Percentiles rank a stretch among this genome's conserved stretches.
Evolutionary conservation across 2,888 invertebrate species (phyloP).

Genomic region (Aromia moschata): DNA sequence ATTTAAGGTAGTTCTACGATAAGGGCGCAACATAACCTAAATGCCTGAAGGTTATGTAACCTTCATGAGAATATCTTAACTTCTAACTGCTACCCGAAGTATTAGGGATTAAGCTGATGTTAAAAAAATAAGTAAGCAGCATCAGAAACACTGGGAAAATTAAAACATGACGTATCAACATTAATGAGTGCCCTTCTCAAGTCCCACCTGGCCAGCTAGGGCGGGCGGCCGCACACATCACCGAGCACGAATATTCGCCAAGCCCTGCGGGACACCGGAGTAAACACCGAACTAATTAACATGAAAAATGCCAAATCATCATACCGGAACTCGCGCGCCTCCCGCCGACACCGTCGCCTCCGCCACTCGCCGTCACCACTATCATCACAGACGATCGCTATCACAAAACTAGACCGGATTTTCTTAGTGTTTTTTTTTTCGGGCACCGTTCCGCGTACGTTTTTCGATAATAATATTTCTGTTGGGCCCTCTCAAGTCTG

Average conservation of each 20-base stretch:
- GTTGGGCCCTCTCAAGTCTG: constrained; percentile 53
- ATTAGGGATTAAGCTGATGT: too few relatives aligned
- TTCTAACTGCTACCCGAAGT: too few relatives aligned
- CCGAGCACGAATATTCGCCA: constrained; percentile 13
- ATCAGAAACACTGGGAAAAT: too few relatives aligned
- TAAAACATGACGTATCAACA: too few relatives aligned
- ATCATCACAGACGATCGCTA: constrained; percentile 13
- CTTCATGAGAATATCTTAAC: too few relatives aligned
- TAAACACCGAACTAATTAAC: constrained; percentile 17
- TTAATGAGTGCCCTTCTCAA: too few relatives aligned
- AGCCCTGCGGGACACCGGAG: constrained; percentile 3
- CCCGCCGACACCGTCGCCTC: not conserved
- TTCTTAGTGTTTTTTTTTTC: not conserved
- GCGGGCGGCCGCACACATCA: not conserved
- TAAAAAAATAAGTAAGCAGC: too few relatives aligned
- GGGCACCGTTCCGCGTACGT: constrained; percentile 8
- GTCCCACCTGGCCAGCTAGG: not conserved
- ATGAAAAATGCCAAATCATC: constrained; percentile 26
- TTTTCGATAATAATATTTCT: constrained; percentile 52
- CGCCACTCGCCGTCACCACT: constrained; percentile 2
- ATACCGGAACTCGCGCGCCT: constrained; percentile 38
- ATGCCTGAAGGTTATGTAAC: too few relatives aligned
- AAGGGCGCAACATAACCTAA: too few relatives aligned
- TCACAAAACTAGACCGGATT: constrained; percentile 5
- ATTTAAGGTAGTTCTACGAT: too few relatives aligned